These are phyloP conservation scores for Galaxea fascicularis DNA, from an alignment of 92 coral and sea anemone genomes.

Conservation along the genomic window DNA sequence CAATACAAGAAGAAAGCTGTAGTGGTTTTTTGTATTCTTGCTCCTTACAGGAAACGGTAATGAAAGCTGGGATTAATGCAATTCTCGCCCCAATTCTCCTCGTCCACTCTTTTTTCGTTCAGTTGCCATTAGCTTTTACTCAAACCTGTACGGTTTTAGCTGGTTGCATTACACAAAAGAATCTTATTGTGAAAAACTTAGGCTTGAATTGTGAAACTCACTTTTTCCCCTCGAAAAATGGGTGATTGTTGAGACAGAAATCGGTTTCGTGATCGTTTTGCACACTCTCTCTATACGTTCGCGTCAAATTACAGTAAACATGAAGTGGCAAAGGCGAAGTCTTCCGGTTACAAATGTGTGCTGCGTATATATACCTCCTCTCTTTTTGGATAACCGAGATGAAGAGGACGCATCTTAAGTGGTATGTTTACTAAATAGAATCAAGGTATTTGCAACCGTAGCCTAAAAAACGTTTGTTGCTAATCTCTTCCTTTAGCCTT, in stretches of 20 bases:
- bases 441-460: background rate
- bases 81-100: conserved; percentile 21
- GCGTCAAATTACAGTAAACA: background rate
- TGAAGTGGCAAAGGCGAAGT: too few species aligned
- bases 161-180: background rate
- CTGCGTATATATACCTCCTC: background rate
- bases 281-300: too few species aligned
- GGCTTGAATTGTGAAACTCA: background rate
- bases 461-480: background rate
- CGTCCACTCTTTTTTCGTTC: too few species aligned
- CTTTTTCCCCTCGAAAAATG: background rate
- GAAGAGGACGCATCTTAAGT: background rate
- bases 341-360: conserved; percentile 7
- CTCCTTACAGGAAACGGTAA: too few species aligned
- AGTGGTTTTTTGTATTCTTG: too few species aligned
- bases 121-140: background rate
- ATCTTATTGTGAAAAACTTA: background rate
- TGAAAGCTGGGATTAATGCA: too few species aligned
- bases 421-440: background rate
- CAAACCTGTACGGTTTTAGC: background rate
- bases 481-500: background rate
- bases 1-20: too few species aligned
- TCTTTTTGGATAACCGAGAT: background rate
- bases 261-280: too few species aligned
- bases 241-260: too few species aligned